Evolutionary conservation across 2,888 invertebrate species (phyloP), one percentile per base, ranked within the genome.

Genomic region (Fragum whitleyi): DNA sequence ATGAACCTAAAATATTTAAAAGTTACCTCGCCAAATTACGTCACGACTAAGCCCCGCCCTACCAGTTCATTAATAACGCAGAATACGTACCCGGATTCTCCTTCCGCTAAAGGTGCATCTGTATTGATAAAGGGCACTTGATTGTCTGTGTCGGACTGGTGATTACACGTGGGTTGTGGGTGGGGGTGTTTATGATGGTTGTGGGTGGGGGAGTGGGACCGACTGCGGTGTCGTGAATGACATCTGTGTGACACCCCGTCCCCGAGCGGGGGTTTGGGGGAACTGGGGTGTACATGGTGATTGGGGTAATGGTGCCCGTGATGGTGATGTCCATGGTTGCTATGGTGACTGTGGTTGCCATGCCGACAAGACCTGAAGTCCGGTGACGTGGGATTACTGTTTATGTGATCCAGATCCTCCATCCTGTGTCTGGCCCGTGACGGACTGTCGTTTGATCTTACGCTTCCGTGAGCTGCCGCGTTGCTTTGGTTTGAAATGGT

Each of bases 111-210:
- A 26, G 83, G 83, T 39, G 83, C 83, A 42, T 77, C 77, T 3
- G 75, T 77, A 23, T 73, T 73, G n/a, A 70, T 65, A 78, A 83
- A 83, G 83, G 83, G 62, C 83, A 83, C 83, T 83, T 83, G 83
- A 80, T 80, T 80, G 83, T 78, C 80, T 21, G 47, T 47, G 11
- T 68, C 42, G 21, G 73, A 42, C 47, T 69, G 65, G 62, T 74
- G 74, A 65, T 47, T 51, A 57, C 28, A 32, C 32, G 51, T 26
- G 29, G 51, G 29, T 26, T 26, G 14, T 16, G 14, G 62, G 29
- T 28, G 51, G 19, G 28, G 26, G 29, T 51, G 53, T 6, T 19
- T 69, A 42, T 67, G 74, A 28, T 59, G 61, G n/a, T 5, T 23
- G n/a, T 42, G 65, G 62, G 57, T 2, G 6, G 62, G 62, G 29